Conservation (phyloP, 2,797 vertebrate genomes). For the Spondyliosoma cantharus region DNA sequence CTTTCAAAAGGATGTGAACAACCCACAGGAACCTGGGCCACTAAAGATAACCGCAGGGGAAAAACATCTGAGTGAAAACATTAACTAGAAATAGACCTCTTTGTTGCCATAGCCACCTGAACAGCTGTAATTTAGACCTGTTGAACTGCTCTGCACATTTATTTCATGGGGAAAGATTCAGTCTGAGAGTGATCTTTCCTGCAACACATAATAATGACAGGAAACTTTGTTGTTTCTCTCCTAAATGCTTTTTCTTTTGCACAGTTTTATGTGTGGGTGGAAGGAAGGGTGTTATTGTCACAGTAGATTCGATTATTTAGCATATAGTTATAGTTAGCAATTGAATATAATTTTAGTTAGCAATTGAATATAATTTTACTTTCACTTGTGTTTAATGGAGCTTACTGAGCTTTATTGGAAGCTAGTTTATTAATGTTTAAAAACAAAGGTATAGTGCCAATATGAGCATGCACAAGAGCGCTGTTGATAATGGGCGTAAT, state of each 20-base stretch:
- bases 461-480: background rate
- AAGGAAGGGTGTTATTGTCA: background rate
- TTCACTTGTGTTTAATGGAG: background rate
- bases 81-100: slow-evolving; percentile 72
- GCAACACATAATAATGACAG: background rate
- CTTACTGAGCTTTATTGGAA: background rate
- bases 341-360: background rate
- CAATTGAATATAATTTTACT: background rate
- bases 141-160: slow-evolving; percentile 45
- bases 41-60: slow-evolving; percentile 71
- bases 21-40: slow-evolving; percentile 65
- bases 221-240: background rate
- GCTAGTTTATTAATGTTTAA: background rate
- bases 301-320: background rate
- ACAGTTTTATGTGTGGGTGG: background rate
- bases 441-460: background rate
- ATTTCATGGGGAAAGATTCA: slow-evolving; percentile 12
- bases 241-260: background rate
- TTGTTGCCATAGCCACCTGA: slow-evolving; percentile 78
- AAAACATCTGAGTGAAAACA: slow-evolving; percentile 72
- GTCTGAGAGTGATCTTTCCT: slow-evolving; percentile 6
- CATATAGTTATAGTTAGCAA: too few relatives aligned
- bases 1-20: slow-evolving; percentile 68
- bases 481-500: background rate
- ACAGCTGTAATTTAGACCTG: slow-evolving; percentile 58